Base-by-base conservation (phyloP, 2,888 invertebrate species). In the Drosophila ezoana region DNA sequence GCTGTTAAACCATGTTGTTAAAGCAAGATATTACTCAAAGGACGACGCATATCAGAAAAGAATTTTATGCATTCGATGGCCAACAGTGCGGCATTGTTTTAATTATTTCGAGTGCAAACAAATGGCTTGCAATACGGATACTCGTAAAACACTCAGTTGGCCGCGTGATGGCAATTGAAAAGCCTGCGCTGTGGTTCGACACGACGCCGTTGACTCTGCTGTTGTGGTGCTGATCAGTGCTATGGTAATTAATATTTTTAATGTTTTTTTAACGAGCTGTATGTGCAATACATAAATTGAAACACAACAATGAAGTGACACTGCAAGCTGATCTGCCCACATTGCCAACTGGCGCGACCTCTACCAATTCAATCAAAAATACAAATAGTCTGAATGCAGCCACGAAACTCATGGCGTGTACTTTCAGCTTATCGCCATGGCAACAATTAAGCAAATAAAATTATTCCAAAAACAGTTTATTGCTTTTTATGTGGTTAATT, bases 211-310 rank as follows among this genome's bases (percentile, higher is more conserved):
- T 33, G 49, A 63, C 49, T 52, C 69, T 53, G 62, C 71, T 72
- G 62, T 71, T 59, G 67, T 54, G 32, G 6, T 35, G 16, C 20
- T 48, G 33, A 18, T 47, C 13, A 38, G 13, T 14, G 32, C 35
- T 11, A 2, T 28, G 37, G 4, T 58, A 65, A 63, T 70, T 79
- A 58, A 72, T 72, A 54, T 53, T 67, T 65, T 66, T 72, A 56
- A 53, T 71, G 49, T 62, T 65, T 63, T 33, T 35, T 14, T 28
- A 49, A 35, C 28, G 13, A 23, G 38, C 32, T 33, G 28, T 11
- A 3, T 16, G 33, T 6, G 16, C 18, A 14, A 9, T 14, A 8
- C 4, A 11, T 28, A 68, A 38, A 53, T 47, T 33, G 10, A 28
- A 33, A 8, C 18, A 23, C 18, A 32, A 61, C 38, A 62, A 62